Conservation (phyloP, 64 coral and sea anemone species). For the Actinia tenebrosa region DNA sequence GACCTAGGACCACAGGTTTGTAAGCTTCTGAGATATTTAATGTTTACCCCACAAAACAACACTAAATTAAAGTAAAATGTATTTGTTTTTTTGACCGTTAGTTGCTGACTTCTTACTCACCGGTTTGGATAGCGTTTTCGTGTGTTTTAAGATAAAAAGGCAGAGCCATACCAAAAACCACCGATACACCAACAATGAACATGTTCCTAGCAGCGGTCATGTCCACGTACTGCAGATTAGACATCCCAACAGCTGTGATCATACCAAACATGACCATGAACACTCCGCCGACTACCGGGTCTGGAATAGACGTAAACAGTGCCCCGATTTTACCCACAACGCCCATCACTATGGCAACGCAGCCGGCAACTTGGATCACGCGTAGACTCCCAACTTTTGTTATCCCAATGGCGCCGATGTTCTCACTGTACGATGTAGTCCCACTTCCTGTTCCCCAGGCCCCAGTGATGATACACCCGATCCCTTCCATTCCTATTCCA, state of each 20-base stretch:
- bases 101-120: not conserved
- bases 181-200: constrained; percentile 68
- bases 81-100: no score
- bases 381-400: constrained; percentile 70
- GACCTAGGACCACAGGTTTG: no score
- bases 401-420: constrained; percentile 66
- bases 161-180: constrained; percentile 59
- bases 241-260: constrained; percentile 66
- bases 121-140: constrained; percentile 47
- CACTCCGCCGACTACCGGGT: constrained; percentile 73
- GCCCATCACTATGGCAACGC: constrained; percentile 40
- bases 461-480: constrained; percentile 60
- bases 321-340: constrained; percentile 72
- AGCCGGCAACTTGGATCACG: constrained; percentile 53
- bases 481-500: constrained; percentile 67
- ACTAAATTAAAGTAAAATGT: no score
- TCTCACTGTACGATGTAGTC: constrained; percentile 61
- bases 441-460: constrained; percentile 63
- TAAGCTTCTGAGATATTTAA: no score
- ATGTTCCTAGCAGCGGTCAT: constrained; percentile 70
- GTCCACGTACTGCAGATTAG: constrained; percentile 76
- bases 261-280: constrained; percentile 77
- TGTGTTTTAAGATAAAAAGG: constrained; percentile 39
- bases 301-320: constrained; percentile 69
- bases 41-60: no score